These are phyloP conservation scores for Listronotus bonariensis DNA, from an alignment of 1,140 invertebrate genomes.

Conservation along the genomic window DNA sequence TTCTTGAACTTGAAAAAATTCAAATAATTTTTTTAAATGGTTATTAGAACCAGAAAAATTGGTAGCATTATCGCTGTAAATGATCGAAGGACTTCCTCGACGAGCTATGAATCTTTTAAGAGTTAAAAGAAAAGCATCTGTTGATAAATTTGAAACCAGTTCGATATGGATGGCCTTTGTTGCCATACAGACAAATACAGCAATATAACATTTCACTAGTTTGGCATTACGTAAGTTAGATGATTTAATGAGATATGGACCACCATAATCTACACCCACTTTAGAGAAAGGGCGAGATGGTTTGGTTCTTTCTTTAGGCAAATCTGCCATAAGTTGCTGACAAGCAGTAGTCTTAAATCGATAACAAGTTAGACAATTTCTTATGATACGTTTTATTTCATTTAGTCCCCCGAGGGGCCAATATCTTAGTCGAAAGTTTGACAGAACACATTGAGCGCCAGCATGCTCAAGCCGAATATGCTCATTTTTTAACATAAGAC, in stretches of 20 bases:
- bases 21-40: too few relatives aligned
- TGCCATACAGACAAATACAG: slow-evolving; percentile 54
- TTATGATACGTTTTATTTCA: slow-evolving; percentile 18
- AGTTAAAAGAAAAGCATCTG: slow-evolving; percentile 52
- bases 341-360: background rate
- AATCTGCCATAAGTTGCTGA: slow-evolving; percentile 29
- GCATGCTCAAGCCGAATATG: slow-evolving; percentile 26
- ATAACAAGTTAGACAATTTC: slow-evolving; percentile 30
- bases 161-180: slow-evolving; percentile 58
- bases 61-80: too few relatives aligned
- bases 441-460: slow-evolving; percentile 21
- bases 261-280: slow-evolving; percentile 33
- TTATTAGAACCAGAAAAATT: too few relatives aligned
- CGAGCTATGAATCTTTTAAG: slow-evolving; percentile 40
- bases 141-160: slow-evolving; percentile 49
- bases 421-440: slow-evolving; percentile 21
- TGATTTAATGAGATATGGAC: slow-evolving; percentile 26
- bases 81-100: too few relatives aligned
- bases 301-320: slow-evolving; percentile 13
- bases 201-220: slow-evolving; percentile 51
- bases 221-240: slow-evolving; percentile 15
- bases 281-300: slow-evolving; percentile 11
- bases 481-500: slow-evolving; percentile 23
- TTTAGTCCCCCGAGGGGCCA: slow-evolving; percentile 23
- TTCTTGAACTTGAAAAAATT: too few relatives aligned